Evolutionary conservation across 2,797 vertebrate species (phyloP).

Genomic region (Anabacerthia variegaticeps): DNA sequence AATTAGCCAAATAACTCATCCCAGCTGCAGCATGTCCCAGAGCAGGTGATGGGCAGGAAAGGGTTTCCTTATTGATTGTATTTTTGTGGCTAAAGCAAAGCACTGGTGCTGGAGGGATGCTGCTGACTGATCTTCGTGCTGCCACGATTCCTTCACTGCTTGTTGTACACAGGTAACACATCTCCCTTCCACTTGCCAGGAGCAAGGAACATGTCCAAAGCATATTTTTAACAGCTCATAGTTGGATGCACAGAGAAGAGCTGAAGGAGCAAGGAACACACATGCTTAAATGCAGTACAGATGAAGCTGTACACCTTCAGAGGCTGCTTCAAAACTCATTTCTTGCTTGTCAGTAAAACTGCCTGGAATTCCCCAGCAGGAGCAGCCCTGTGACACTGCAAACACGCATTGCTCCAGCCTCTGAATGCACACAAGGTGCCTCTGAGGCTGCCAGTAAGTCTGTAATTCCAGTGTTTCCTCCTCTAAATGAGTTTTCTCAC

Average conservation of each 20-base stretch:
- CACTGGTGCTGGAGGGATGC: background rate
- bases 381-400: background rate
- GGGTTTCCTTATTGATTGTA: background rate
- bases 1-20: background rate
- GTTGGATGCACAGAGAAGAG: fast-evolving
- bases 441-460: fast-evolving
- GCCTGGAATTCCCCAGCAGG: background rate
- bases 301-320: background rate
- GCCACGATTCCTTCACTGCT: background rate
- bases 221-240: background rate
- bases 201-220: background rate
- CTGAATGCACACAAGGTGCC: background rate
- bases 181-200: background rate
- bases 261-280: background rate
- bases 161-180: background rate
- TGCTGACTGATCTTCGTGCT: background rate
- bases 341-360: background rate
- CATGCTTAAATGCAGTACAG: fast-evolving
- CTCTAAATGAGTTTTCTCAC: background rate
- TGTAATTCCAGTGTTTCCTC: background rate
- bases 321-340: background rate
- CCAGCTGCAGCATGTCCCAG: background rate
- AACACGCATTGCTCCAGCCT: fast-evolving
- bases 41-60: background rate
- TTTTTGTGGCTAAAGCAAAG: background rate